Conservation (phyloP, 1,140 invertebrate genomes). For the Pseudomyrmex dendroicus region DNA sequence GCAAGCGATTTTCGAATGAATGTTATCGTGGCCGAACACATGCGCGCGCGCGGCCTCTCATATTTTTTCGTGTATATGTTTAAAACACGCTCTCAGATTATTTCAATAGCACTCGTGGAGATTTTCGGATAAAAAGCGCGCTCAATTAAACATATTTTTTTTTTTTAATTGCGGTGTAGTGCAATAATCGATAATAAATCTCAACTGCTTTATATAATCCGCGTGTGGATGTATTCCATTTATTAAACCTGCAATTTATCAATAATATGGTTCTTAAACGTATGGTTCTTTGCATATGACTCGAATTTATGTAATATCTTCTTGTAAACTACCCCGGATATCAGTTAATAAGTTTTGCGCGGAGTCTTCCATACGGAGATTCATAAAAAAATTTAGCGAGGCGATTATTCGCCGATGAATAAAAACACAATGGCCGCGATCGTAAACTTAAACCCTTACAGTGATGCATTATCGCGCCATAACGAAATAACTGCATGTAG, state of each 20-base stretch:
- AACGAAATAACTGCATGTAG: slow-evolving; percentile 18
- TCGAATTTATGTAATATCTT: background rate
- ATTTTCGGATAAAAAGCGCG: slow-evolving; percentile 24
- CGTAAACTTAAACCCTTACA: slow-evolving; percentile 24
- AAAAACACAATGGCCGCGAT: slow-evolving; percentile 30
- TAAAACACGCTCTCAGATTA: slow-evolving; percentile 40
- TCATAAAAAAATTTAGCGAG: slow-evolving; percentile 47
- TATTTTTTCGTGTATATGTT: background rate
- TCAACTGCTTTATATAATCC: background rate
- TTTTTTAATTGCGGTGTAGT: slow-evolving; percentile 23
- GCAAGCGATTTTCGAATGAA: slow-evolving; percentile 42
- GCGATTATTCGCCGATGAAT: slow-evolving; percentile 32
- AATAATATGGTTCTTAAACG: too few relatives aligned
- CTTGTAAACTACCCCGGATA: background rate
- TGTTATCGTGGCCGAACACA: slow-evolving; percentile 40
- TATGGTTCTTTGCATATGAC: too few relatives aligned
- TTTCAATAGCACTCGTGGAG: slow-evolving; percentile 24
- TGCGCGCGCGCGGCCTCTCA: background rate
- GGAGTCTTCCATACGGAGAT: background rate
- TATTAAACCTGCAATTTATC: background rate
- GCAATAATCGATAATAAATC: slow-evolving; percentile 25
- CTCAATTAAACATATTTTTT: slow-evolving; percentile 31
- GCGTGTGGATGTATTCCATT: background rate
- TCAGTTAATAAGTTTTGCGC: background rate
- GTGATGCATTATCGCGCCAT: slow-evolving; percentile 39